These are phyloP conservation scores for Xiphorhynchus elegans DNA, from an alignment of 2,113 vertebrate genomes.

Conservation along the genomic window DNA sequence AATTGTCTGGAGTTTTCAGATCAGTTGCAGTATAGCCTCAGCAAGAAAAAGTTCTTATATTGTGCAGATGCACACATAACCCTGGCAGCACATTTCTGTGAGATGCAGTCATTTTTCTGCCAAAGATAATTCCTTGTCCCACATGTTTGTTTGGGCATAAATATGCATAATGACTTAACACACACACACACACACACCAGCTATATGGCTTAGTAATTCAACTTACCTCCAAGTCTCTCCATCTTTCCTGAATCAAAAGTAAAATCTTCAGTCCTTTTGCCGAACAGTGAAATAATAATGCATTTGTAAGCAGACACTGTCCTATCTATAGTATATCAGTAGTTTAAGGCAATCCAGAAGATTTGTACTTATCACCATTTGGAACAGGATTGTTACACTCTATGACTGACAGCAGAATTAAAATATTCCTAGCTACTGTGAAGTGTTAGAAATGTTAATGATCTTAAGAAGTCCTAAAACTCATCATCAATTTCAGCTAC, in stretches of 20 bases:
- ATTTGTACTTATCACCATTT: conserved; percentile 66
- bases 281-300: background rate
- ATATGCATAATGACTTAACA: background rate
- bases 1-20: background rate
- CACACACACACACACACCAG: background rate
- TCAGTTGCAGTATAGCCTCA: background rate
- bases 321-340: conserved; percentile 64
- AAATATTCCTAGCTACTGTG: conserved; percentile 24
- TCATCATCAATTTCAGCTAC: background rate
- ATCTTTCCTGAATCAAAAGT: conserved; percentile 27
- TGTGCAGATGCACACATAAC: background rate
- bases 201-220: conserved; percentile 6
- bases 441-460: conserved; percentile 59
- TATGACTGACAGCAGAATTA: conserved; percentile 62
- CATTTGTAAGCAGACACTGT: conserved; percentile 17
- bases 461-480: conserved; percentile 13
- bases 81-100: background rate
- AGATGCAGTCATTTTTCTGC: background rate
- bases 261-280: conserved; percentile 45
- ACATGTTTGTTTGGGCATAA: background rate
- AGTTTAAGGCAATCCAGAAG: conserved; percentile 70
- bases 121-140: conserved; percentile 1
- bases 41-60: background rate
- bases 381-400: conserved; percentile 62
- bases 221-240: conserved; percentile 4